Evolutionary conservation across 2,113 vertebrate genomes (phyloP), one percentile per base, ranked within the genome.

Genomic region (Urocolius indicus): DNA sequence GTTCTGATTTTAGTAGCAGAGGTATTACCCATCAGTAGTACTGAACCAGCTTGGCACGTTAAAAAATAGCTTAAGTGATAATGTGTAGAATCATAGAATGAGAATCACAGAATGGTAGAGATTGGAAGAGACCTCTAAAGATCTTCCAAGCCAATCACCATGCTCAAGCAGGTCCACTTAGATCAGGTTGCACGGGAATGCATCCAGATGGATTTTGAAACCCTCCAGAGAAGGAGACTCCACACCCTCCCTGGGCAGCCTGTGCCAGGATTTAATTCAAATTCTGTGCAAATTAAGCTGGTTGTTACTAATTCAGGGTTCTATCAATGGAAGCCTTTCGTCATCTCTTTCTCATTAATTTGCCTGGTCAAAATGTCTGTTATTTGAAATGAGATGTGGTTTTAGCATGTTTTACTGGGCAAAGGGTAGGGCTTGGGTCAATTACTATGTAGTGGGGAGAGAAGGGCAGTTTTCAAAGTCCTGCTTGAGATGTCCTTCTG

Each of bases 401-500:
- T 74, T 63, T 58, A 69, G 13, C 18, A 14, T 57, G 16, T 32
- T 52, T 52, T 67, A 27, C 14, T 32, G 69, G n/a, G 11, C 17
- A 36, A 74, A 52, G 34, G 27, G 13, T 68, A 58, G 43, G 16
- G 16, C 43, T 52, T 67, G 36, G 43, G 4, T 73, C 54, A 24
- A 1, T 61, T 78, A 23, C 34, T 57, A 2, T 0, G 1, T 20
- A 38, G 17, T 26, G 16, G 24, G 46, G 15, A 14, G 30, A 32
- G 26, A 51, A 89, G 18, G 43, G 20, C 41, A 16, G 27, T 46
- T 72, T 58, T 77, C 46, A 18, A 57, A 54, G 30, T 54, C 46
- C 8, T 65, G 36, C n/a, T 77, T 54, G 43, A 38, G 15, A 0
- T 66, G 11, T 10, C 15, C 73, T 61, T 11, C 13, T 45, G 46